Evolutionary conservation across 2,113 vertebrate genomes (phyloP).

Genomic region (Telmatochromis brichardi): DNA sequence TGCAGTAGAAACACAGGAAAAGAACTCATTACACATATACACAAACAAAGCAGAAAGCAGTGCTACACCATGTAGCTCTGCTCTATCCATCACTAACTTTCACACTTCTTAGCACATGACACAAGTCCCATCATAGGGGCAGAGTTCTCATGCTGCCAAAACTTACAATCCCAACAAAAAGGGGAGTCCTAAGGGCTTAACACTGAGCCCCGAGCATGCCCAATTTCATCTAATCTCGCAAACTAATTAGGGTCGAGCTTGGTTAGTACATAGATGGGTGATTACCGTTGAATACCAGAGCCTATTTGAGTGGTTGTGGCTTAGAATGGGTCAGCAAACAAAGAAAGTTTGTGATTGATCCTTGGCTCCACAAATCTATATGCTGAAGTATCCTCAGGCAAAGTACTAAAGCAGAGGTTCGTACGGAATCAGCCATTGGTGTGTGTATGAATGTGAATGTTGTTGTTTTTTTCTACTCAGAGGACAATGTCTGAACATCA

Average conservation of each 20-base stretch:
- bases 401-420: neutral
- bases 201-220: neutral
- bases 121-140: neutral
- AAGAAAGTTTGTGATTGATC: neutral
- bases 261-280: neutral
- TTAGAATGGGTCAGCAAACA: neutral
- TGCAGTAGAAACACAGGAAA: conserved; percentile 48
- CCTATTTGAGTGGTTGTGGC: neutral
- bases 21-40: neutral
- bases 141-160: neutral
- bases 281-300: neutral
- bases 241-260: neutral
- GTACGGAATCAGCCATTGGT: neutral
- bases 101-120: neutral
- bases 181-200: neutral
- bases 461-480: neutral
- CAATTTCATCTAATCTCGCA: neutral
- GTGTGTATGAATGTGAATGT: neutral
- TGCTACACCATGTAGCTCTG: neutral
- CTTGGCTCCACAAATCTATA: neutral
- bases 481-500: neutral
- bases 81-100: neutral
- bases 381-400: neutral
- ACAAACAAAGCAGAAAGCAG: neutral
- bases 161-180: neutral